A percentile compares a stretch with the other conserved stretches of the same genome.
These are phyloP conservation scores for Nezara viridula DNA, from an alignment of 2,888 invertebrate genomes.

Conservation along the genomic window DNA sequence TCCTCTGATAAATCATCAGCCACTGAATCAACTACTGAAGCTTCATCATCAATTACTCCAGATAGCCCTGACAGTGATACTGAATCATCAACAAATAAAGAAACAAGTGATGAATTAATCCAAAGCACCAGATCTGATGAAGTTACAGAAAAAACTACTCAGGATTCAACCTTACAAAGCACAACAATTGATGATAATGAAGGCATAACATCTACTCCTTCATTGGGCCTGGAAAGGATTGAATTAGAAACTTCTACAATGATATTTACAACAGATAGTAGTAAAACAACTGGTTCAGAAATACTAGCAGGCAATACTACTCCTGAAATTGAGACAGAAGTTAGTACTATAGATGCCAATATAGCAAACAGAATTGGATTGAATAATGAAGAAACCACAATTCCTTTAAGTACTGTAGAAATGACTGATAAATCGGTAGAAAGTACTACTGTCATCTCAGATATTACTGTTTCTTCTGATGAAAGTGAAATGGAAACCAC, in stretches of 20 bases:
- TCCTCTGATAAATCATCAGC: not conserved
- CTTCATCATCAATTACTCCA: not conserved
- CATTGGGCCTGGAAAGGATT: not conserved
- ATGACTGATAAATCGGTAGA: not conserved
- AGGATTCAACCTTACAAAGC: not conserved
- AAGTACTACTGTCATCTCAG: not conserved
- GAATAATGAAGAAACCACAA: conserved; percentile 18
- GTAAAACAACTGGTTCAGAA: conserved; percentile 39
- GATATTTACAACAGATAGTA: conserved; percentile 57
- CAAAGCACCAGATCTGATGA: conserved; percentile 31
- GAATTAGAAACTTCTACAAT: conserved; percentile 2
- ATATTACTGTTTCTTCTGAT: conserved; percentile 53
- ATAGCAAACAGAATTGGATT: not conserved
- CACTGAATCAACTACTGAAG: not conserved
- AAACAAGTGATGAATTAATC: not conserved
- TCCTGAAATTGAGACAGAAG: not conserved
- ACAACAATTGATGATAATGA: not conserved
- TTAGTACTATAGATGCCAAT: not conserved
- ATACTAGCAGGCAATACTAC: not conserved
- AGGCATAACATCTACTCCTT: not conserved
- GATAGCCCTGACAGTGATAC: not conserved
- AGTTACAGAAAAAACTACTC: conserved; percentile 47
- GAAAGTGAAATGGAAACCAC: not conserved
- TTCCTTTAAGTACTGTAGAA: not conserved
- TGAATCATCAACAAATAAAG: not conserved